Conservation (phyloP, 2,113 vertebrate species). For the Cynocephalus volans region DNA sequence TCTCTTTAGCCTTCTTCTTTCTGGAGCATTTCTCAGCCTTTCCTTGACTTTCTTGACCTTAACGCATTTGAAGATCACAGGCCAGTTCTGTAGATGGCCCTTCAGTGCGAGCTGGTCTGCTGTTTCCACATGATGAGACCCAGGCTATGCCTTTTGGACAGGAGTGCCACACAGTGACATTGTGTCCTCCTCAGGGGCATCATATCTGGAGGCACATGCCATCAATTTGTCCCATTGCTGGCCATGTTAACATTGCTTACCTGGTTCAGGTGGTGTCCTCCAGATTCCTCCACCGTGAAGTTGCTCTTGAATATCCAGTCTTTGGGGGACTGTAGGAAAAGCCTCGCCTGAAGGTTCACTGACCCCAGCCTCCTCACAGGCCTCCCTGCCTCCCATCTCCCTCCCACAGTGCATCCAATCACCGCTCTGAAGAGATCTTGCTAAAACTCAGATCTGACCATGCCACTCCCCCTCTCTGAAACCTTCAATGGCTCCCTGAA, state of each 20-base stretch:
- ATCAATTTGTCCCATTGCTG: accelerated
- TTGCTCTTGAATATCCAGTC: not conserved
- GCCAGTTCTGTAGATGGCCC: not conserved
- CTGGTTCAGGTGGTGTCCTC: not conserved
- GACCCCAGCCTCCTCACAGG: not conserved
- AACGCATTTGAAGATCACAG: not conserved
- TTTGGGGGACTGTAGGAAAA: too few species aligned
- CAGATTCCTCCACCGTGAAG: too few species aligned
- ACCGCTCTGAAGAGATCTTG: not conserved
- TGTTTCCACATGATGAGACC: not conserved
- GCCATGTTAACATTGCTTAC: not conserved
- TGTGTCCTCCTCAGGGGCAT: not conserved
- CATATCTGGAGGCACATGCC: accelerated
- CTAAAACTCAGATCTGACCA: not conserved
- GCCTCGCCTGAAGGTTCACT: too few species aligned
- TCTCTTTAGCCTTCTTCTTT: not conserved
- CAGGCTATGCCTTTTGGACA: not conserved
- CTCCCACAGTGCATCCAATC: not conserved
- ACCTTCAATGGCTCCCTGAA: not conserved
- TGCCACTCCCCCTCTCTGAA: not conserved
- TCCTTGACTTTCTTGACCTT: not conserved
- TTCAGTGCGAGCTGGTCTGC: not conserved
- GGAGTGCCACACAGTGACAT: not conserved
- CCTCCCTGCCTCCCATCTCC: not conserved
- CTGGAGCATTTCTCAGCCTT: not conserved